Percentiles rank a stretch among this genome's conserved stretches.
These are phyloP conservation scores for Dicranocentrus wangi DNA, from an alignment of 2,888 invertebrate species.

Conservation along the genomic window DNA sequence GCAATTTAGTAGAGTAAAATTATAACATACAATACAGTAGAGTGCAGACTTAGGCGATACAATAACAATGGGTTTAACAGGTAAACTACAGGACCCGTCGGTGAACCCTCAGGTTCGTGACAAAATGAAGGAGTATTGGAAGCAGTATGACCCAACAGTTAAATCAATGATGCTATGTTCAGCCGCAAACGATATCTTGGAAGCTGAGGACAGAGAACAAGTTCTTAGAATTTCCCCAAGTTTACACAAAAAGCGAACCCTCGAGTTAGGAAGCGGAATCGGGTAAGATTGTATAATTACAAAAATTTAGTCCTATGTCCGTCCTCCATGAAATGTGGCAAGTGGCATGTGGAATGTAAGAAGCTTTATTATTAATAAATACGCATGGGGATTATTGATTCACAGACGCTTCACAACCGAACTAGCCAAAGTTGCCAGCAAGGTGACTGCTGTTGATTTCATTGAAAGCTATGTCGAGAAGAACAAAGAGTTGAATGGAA, in stretches of 20 bases:
- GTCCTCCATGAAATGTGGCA: not conserved
- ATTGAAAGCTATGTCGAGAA: constrained; percentile 77
- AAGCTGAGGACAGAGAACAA: constrained; percentile 75
- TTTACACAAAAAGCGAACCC: constrained; percentile 75
- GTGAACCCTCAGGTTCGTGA: no score
- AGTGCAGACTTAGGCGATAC: no score
- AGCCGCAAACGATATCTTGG: constrained; percentile 74
- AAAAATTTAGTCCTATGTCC: not conserved
- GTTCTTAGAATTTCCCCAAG: constrained; percentile 76
- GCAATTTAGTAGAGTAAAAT: no score
- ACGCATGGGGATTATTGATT: not conserved
- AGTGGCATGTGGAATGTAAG: not conserved
- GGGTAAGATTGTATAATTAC: constrained; percentile 74
- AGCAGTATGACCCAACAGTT: constrained; percentile 74
- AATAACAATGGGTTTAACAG: no score
- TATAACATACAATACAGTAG: no score
- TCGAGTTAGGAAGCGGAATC: constrained; percentile 78
- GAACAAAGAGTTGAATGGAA: constrained; percentile 76
- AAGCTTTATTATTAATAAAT: not conserved
- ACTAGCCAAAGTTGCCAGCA: constrained; percentile 75
- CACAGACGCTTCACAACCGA: constrained; percentile 77
- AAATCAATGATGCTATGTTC: constrained; percentile 77
- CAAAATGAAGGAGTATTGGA: constrained; percentile 74
- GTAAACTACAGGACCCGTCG: no score
- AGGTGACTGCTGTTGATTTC: constrained; percentile 77